phyloP scores from a whole-genome alignment of 2,888 invertebrate species.

The Ariolimax columbianus region DNA sequence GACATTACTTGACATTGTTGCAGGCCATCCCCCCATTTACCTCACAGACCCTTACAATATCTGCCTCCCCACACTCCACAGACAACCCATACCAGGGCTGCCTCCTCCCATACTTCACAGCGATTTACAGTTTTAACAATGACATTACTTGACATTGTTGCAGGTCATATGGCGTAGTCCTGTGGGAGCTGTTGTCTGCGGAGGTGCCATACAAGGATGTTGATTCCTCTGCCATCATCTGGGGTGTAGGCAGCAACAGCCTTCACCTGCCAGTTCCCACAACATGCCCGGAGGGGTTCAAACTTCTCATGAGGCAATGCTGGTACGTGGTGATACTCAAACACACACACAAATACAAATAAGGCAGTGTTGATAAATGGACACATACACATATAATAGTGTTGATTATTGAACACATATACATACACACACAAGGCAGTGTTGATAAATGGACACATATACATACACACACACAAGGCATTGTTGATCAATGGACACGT shows the following conservation, averaged over 20 bases:
- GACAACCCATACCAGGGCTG: too few species aligned
- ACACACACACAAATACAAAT: not conserved
- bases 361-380: not conserved
- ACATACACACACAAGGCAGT: not conserved
- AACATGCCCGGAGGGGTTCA: conserved; percentile 89
- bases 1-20: too few species aligned
- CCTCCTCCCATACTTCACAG: too few species aligned
- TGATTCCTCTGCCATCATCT: conserved; percentile 97
- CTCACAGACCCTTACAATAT: too few species aligned
- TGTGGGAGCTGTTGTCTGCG: conserved; percentile 98
- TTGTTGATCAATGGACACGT: too few species aligned
- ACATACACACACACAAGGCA: not conserved
- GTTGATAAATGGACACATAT: not conserved
- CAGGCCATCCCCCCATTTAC: too few species aligned
- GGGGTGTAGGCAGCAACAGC: conserved; percentile 97
- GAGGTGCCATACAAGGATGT: conserved; percentile 95
- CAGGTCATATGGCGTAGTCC: conserved; percentile 93
- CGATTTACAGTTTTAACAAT: too few species aligned
- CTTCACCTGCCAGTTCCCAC: conserved; percentile 93
- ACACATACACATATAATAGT: not conserved
- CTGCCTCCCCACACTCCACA: too few species aligned
- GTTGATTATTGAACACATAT: not conserved
- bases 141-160: too few species aligned
- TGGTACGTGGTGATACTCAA: conserved; percentile 81
- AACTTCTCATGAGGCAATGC: conserved; percentile 92